Percentiles rank a stretch among this genome's conserved stretches.
phyloP scores from a whole-genome alignment of 2,113 vertebrate genomes.

The Cettia cetti region DNA sequence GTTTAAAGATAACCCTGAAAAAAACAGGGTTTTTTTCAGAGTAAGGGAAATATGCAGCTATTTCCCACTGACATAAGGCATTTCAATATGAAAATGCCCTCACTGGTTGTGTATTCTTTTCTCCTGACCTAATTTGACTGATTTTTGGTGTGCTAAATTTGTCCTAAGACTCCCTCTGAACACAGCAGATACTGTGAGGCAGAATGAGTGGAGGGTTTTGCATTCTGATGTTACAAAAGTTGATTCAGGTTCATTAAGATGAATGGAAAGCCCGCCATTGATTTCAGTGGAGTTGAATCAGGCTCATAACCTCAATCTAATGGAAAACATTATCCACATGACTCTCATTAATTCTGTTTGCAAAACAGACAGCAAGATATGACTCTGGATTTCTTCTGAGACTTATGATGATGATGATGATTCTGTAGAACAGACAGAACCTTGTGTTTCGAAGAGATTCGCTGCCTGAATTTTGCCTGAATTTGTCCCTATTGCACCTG shows the following conservation, averaged over 20 bases:
- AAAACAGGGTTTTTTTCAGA: too few relatives aligned
- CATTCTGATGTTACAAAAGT: not conserved
- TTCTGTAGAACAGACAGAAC: not conserved
- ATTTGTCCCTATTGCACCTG: not conserved
- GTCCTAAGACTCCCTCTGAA: not conserved
- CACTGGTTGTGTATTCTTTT: not conserved
- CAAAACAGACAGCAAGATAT: constrained; percentile 38
- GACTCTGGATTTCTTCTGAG: not conserved
- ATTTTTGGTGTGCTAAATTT: not conserved
- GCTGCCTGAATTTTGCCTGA: not conserved
- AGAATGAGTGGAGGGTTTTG: not conserved
- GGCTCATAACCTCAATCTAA: constrained; percentile 53
- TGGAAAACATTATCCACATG: constrained; percentile 44
- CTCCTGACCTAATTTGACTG: not conserved
- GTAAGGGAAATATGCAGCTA: not conserved
- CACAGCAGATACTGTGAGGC: not conserved
- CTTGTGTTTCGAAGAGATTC: not conserved
- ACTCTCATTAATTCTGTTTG: constrained; percentile 52
- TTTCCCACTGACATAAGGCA: not conserved
- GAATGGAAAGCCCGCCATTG: constrained; percentile 29
- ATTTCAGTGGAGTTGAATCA: constrained; percentile 39
- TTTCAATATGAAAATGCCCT: not conserved
- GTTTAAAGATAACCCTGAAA: not conserved
- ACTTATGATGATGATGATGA: not conserved
- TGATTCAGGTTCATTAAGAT: constrained; percentile 4